A percentile compares a stretch with the other conserved stretches of the same genome.
Conservation (phyloP, 2,888 invertebrate species). For the Homarus gammarus region DNA sequence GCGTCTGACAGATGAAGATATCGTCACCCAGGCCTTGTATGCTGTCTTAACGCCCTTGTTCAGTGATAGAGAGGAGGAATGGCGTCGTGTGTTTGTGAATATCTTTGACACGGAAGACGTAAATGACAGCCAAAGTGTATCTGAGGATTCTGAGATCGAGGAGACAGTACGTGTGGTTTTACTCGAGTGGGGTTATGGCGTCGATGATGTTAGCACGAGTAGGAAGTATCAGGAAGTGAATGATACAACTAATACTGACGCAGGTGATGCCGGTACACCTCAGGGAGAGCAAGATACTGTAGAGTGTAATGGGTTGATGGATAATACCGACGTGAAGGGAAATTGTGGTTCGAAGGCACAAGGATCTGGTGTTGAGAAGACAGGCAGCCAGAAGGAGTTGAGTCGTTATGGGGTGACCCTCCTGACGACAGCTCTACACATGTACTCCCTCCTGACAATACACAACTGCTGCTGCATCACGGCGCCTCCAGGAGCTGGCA, state of each 20-base stretch:
- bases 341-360: background rate
- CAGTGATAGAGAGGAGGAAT: constrained; percentile 27
- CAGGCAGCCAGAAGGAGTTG: background rate
- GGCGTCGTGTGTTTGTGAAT: constrained; percentile 25
- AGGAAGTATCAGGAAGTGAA: background rate
- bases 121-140: background rate
- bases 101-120: constrained; percentile 25
- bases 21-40: constrained; percentile 51
- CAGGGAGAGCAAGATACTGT: background rate
- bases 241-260: background rate
- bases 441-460: constrained; percentile 41
- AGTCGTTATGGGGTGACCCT: constrained; percentile 31
- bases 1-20: constrained; percentile 24
- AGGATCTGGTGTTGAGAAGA: background rate
- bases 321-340: background rate
- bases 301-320: background rate
- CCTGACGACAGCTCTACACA: constrained; percentile 38
- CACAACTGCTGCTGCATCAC: constrained; percentile 59
- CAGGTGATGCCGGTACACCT: background rate
- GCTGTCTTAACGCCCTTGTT: constrained; percentile 48
- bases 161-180: constrained; percentile 40
- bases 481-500: constrained; percentile 52
- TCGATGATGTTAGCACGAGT: too few species aligned
- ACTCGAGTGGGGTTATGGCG: constrained; percentile 53
- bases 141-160: constrained; percentile 10